phyloP scores from a whole-genome alignment of 2,797 vertebrate genomes.

The Liasis olivaceus region DNA sequence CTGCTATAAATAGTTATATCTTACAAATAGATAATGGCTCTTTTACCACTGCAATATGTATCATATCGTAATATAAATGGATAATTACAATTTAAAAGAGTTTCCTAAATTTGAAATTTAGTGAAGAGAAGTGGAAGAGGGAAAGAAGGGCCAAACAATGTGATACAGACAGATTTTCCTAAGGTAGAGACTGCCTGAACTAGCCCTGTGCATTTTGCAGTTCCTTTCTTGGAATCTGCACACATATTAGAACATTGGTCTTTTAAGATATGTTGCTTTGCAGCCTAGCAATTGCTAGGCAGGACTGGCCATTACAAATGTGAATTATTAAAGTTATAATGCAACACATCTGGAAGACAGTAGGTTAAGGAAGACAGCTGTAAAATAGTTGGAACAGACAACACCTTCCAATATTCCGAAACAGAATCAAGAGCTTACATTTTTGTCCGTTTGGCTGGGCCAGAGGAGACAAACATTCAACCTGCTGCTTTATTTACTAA shows the following conservation, averaged over 20 bases:
- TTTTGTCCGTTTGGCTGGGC: neutral
- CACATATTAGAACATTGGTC: neutral
- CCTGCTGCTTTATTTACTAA: neutral
- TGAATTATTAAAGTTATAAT: neutral
- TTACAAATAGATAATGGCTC: neutral
- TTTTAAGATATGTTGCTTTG: neutral
- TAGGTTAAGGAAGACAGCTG: neutral
- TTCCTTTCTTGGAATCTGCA: neutral
- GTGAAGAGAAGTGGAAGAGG: neutral
- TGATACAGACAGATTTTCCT: neutral
- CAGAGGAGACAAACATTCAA: neutral
- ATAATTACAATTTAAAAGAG: neutral
- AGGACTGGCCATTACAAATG: neutral
- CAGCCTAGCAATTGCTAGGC: neutral
- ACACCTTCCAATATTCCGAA: neutral
- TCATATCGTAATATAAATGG: neutral
- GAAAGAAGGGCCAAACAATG: neutral
- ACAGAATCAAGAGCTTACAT: neutral
- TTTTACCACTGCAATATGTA: neutral
- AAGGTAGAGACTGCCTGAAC: neutral
- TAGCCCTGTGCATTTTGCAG: neutral
- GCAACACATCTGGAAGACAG: neutral
- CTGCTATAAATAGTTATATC: neutral
- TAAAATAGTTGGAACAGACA: neutral
- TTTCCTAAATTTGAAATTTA: neutral